Conservation (phyloP, 2,888 invertebrate genomes). For the Acanthococcus lagerstroemiae region DNA sequence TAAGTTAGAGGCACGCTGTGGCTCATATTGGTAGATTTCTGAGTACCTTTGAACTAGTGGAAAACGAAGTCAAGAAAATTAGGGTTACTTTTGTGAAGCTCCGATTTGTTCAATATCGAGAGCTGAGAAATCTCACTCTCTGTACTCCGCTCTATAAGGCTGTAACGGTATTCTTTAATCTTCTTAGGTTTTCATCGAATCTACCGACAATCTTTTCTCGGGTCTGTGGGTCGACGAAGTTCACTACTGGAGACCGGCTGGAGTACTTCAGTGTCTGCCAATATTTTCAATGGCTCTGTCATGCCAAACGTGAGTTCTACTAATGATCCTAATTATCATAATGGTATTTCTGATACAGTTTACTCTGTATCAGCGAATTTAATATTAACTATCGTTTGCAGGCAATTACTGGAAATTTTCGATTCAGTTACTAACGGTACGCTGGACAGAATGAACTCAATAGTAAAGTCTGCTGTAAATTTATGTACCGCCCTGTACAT, state of each 20-base stretch:
- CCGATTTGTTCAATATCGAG: no score
- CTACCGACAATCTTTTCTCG: conserved; percentile 59
- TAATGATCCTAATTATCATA: no score
- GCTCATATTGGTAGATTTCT: no score
- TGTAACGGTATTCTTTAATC: background rate
- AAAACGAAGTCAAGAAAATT: no score
- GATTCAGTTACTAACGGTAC: conserved; percentile 79
- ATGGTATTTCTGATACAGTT: no score
- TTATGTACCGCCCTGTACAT: conserved; percentile 85
- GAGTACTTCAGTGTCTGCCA: conserved; percentile 82
- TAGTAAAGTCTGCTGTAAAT: conserved; percentile 80
- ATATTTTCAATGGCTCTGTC: conserved; percentile 94
- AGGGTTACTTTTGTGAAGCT: no score
- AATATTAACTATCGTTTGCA: no score
- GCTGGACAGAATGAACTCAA: conserved; percentile 75
- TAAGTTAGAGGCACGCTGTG: no score
- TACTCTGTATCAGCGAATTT: no score
- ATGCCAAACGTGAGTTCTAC: conserved; percentile 75
- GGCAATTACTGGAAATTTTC: conserved; percentile 86
- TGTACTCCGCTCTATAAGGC: background rate
- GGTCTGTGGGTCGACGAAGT: conserved; percentile 65
- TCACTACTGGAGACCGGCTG: conserved; percentile 70
- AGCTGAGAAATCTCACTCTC: background rate
- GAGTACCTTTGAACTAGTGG: no score
- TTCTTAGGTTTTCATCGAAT: conserved; percentile 64